Base-by-base conservation (phyloP, 1,140 invertebrate species). In the Glomeris maerens region DNA sequence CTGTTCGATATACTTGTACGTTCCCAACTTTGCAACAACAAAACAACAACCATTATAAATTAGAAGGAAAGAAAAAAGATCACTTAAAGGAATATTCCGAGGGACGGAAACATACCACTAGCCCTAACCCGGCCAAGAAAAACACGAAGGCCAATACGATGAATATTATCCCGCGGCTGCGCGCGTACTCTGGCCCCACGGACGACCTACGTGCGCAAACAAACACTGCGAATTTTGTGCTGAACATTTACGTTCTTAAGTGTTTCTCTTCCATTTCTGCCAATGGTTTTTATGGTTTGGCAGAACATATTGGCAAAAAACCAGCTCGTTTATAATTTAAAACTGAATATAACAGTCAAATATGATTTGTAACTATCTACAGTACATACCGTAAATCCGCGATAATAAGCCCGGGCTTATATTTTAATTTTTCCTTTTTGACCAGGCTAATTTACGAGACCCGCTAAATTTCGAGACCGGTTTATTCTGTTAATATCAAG, bases 181-280 rank as follows among this genome's bases (percentile, higher is more conserved):
- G 74, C 27, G 84, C 80, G 72, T 86, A 92, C 56, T 84, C 77
- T 5, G 79, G 76, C 0, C 88, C 89, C 50, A 93, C 88, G 27
- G 87, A 89, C 27, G 89, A 93, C 23, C 74, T 75, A 60, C 21
- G n/a, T n/a, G n/a, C n/a, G n/a, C n/a, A n/a, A n/a, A n/a, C n/a
- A n/a, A n/a, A n/a, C n/a, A n/a, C n/a, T n/a, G n/a, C n/a, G n/a
- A n/a, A n/a, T n/a, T n/a, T n/a, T n/a, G n/a, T n/a, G n/a, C n/a
- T n/a, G n/a, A n/a, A n/a, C n/a, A n/a, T n/a, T n/a, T n/a, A n/a
- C n/a, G n/a, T n/a, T n/a, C n/a, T 7, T 47, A n/a, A 21, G 52
- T 26, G 46, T 38, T 27, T 17, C n/a, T n/a, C 20, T 28, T 27
- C 14, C 28, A 47, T 17, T 28, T 28, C 47, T 10, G 20, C 21